Evolutionary conservation across 92 coral and sea anemone genomes (phyloP).

Genomic region (Phymanthus crucifer): DNA sequence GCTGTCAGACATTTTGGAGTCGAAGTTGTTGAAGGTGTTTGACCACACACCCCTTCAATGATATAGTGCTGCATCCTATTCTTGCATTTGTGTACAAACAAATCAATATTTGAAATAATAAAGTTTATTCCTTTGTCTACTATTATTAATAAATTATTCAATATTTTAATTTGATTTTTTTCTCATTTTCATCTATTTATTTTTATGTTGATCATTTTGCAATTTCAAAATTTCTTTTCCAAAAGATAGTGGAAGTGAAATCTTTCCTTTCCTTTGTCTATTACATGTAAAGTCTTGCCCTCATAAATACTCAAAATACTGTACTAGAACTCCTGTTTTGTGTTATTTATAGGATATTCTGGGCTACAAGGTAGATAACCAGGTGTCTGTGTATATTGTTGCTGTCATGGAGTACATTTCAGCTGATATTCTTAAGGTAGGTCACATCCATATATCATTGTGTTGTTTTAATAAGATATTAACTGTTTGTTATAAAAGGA

Average conservation of each 20-base stretch:
- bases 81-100: neutral
- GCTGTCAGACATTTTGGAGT: conserved; percentile 1
- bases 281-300: no score
- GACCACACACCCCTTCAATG: conserved; percentile 7
- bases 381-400: conserved; percentile 87
- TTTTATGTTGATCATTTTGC: neutral
- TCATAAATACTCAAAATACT: neutral
- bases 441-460: neutral
- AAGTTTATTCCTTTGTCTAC: neutral
- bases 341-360: conserved; percentile 70
- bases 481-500: neutral
- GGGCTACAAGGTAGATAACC: conserved; percentile 89
- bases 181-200: neutral
- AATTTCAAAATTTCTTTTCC: neutral
- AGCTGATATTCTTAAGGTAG: conserved; percentile 95
- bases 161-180: neutral
- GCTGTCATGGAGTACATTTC: conserved; percentile 98
- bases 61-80: neutral
- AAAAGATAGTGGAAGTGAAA: no score
- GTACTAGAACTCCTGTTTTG: neutral
- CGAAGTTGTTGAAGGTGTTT: neutral
- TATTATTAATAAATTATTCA: neutral
- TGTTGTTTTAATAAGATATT: neutral
- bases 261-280: no score
- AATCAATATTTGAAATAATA: neutral